Evolutionary conservation across 1,140 invertebrate genomes (phyloP), one percentile per base, ranked within the genome.

Genomic region (Anoplophora glabripennis): DNA sequence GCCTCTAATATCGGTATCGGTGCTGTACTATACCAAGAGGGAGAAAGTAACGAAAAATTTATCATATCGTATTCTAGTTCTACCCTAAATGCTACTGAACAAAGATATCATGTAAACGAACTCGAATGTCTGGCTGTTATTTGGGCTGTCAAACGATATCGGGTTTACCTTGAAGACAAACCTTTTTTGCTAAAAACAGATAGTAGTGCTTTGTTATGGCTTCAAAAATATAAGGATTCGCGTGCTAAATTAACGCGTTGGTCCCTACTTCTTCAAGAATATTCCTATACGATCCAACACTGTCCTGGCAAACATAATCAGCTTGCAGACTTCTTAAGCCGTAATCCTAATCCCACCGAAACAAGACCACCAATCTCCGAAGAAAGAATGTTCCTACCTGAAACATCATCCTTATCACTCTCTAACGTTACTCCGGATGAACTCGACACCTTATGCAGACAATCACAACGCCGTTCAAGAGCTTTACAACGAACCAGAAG

Each of bases 81-180:
- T 3, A 58, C 49, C 14, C 42, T 62, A 12, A 55, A 34, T 14
- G n/a, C 21, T 3, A 41, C 54, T 0, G 52, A 67, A 21, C 4
- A 4, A 40, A 14, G 17, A 2, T 67, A 65, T 34, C 65, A 65
- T 41, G 40, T 59, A 0, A 65, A 67, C 5, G 74, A 81, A 58
- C 64, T 67, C 44, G 77, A 80, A 70, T 72, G 70, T 48, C 63
- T 80, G 7, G 77, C 77, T 0, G 59, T 81, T 4, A 48, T 80
- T 1, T 74, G 68, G 65, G 74, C 72, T 0, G 65, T 80, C 1
- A 59, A 73, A 35, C 65, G 73, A 34, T 76, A 75, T 48, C 49
- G 68, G n/a, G 49, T 28, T 4, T 71, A 70, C 37, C 42, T 73
- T 21, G 68, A 75, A 46, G 71, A 63, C 12, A 36, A 38, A 35